phyloP scores from a whole-genome alignment of 2,888 invertebrate genomes.

The Lasioglossum zephyrum region DNA sequence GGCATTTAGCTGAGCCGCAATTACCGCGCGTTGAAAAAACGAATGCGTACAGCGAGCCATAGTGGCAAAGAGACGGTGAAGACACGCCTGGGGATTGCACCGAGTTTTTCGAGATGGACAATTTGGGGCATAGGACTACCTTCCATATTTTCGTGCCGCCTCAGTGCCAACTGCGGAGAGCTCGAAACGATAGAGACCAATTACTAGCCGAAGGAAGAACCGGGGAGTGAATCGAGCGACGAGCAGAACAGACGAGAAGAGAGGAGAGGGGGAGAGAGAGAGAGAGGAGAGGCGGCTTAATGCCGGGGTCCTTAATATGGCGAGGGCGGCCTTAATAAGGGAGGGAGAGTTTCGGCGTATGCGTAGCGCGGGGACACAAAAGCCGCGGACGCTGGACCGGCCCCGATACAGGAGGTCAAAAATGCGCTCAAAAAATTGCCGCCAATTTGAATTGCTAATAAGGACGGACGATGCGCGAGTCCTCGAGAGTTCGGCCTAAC shows the following conservation, averaged over 20 bases:
- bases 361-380: constrained; percentile 64
- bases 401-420: constrained; percentile 84
- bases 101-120: background rate
- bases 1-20: background rate
- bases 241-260: background rate
- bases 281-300: constrained; percentile 40
- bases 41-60: background rate
- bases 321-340: constrained; percentile 84
- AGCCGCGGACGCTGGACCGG: constrained; percentile 71
- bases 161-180: background rate
- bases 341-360: constrained; percentile 80
- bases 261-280: background rate
- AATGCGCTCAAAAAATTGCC: constrained; percentile 85
- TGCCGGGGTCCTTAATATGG: constrained; percentile 80
- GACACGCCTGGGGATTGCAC: background rate
- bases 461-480: constrained; percentile 74
- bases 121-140: background rate
- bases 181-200: constrained; percentile 18
- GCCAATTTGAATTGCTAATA: constrained; percentile 85
- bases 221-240: background rate
- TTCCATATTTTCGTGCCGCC: constrained; percentile 52
- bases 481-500: constrained; percentile 74
- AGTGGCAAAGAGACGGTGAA: background rate
- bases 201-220: constrained; percentile 15
- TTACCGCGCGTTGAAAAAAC: background rate